Evolutionary conservation across 2,113 vertebrate genomes (phyloP).

Genomic region (Scopus umbretta): DNA sequence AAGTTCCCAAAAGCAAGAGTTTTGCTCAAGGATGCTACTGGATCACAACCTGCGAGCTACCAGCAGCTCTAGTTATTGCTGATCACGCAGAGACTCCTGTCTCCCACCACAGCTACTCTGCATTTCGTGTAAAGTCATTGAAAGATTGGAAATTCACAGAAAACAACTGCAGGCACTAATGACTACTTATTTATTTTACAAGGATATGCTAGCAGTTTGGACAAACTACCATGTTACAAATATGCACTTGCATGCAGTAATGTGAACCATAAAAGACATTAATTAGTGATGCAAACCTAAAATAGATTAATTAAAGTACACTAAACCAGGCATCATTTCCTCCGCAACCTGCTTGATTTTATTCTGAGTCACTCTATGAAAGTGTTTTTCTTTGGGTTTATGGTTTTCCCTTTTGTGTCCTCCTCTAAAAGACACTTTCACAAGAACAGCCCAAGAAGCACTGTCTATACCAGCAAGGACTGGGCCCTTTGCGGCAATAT

Average conservation of each 20-base stretch:
- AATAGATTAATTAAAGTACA: constrained; percentile 7
- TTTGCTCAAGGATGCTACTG: not conserved
- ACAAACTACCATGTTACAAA: not conserved
- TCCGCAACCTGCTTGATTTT: not conserved
- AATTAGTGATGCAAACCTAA: constrained; percentile 26
- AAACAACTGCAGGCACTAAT: not conserved
- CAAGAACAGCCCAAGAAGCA: not conserved
- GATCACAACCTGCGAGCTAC: not conserved
- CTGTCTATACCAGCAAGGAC: not conserved
- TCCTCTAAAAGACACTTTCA: not conserved
- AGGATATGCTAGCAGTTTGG: not conserved
- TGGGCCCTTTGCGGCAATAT: not conserved
- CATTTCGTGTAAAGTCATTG: not conserved
- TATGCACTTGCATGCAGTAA: not conserved
- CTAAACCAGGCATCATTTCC: constrained; percentile 21
- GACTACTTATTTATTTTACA: not conserved
- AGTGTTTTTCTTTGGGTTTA: constrained; percentile 5
- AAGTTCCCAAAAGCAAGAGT: not conserved
- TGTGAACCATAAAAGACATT: constrained; percentile 19
- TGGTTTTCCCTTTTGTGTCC: not conserved
- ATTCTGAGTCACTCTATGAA: not conserved
- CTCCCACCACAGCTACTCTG: not conserved
- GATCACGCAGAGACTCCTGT: not conserved
- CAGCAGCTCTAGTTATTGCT: not conserved
- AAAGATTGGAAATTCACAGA: not conserved